Percentiles rank a stretch among this genome's conserved stretches.
Evolutionary conservation across 2,797 vertebrate species (phyloP).

Genomic region (Delichon dasypus): DNA sequence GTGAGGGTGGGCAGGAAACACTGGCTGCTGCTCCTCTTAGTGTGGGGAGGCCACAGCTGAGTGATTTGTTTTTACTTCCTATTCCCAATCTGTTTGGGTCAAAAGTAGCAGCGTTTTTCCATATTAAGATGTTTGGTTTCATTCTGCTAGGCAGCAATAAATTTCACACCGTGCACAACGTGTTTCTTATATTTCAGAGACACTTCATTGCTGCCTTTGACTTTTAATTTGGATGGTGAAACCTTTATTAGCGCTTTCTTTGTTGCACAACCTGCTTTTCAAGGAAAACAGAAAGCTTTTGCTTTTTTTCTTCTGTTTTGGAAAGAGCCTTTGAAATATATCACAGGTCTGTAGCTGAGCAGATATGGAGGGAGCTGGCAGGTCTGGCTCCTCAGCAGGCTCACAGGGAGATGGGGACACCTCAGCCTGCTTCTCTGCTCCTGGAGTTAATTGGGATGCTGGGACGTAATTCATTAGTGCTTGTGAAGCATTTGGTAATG

Average conservation of each 20-base stretch:
- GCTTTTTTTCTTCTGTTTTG: slow-evolving; percentile 25
- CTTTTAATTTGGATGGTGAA: slow-evolving; percentile 63
- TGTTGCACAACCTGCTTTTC: slow-evolving; percentile 44
- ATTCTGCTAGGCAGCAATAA: slow-evolving; percentile 61
- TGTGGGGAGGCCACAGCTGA: slow-evolving; percentile 56
- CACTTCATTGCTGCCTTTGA: slow-evolving; percentile 64
- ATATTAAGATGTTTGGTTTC: slow-evolving; percentile 62
- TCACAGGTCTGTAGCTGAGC: neutral
- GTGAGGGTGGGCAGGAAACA: slow-evolving; percentile 63
- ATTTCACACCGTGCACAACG: slow-evolving; percentile 49
- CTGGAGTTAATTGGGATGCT: neutral
- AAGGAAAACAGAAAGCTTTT: slow-evolving; percentile 30
- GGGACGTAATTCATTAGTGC: neutral
- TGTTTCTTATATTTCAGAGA: slow-evolving; percentile 65
- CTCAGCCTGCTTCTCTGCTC: neutral
- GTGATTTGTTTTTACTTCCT: slow-evolving; percentile 74
- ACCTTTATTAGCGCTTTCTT: slow-evolving; percentile 52
- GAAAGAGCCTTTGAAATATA: slow-evolving; percentile 21
- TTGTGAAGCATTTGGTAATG: neutral
- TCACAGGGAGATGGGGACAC: neutral
- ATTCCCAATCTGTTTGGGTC: slow-evolving; percentile 69
- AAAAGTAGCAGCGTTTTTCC: slow-evolving; percentile 73
- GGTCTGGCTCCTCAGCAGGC: neutral
- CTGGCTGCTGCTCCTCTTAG: slow-evolving; percentile 29
- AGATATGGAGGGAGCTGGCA: neutral